phyloP scores from a whole-genome alignment of 2,797 vertebrate species.

The Poecilia wingei region DNA sequence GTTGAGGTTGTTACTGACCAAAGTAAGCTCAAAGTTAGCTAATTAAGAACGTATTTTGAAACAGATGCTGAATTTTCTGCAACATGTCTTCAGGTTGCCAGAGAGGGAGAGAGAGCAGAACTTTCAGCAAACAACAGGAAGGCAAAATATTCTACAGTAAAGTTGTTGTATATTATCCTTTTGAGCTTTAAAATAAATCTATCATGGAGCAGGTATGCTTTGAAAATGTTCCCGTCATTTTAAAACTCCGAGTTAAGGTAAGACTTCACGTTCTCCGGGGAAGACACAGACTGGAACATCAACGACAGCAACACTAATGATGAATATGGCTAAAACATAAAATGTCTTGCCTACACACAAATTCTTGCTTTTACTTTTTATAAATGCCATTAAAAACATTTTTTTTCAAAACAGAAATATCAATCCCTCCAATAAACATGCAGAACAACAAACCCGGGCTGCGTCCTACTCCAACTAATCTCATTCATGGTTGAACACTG shows the following conservation, averaged over 20 bases:
- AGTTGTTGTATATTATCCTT: background rate
- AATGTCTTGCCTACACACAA: background rate
- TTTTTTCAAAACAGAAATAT: background rate
- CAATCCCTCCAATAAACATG: background rate
- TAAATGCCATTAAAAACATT: conserved; percentile 1
- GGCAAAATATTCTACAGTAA: background rate
- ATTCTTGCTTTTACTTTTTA: background rate
- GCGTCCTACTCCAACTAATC: conserved; percentile 36
- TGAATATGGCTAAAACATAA: background rate
- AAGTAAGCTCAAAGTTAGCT: background rate
- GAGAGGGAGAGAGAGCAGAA: background rate
- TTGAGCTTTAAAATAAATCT: background rate
- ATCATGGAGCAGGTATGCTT: background rate
- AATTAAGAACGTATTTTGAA: background rate
- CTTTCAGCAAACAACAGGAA: background rate
- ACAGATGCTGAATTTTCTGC: background rate
- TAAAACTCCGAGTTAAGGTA: background rate
- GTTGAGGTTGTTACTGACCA: background rate
- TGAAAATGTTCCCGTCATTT: background rate
- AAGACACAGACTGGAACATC: background rate
- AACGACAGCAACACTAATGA: background rate
- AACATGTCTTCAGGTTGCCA: background rate
- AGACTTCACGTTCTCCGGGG: background rate
- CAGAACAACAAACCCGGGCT: conserved; percentile 25
- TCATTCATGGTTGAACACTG: conserved; percentile 45